phyloP scores from a whole-genome alignment of 1,140 invertebrate species.

The Cyclina sinensis region DNA sequence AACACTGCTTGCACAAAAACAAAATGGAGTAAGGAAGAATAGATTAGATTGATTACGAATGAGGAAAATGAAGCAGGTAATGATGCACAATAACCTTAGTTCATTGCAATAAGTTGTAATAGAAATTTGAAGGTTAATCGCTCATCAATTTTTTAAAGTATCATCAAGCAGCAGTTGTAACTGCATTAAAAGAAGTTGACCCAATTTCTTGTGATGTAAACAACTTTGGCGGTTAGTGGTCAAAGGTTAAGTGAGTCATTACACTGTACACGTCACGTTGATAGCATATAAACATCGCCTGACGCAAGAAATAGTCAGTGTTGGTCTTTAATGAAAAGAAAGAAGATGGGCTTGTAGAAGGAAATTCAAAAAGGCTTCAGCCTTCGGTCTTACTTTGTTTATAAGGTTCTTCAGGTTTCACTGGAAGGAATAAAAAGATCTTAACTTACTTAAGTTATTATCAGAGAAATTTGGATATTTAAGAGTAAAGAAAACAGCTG shows the following conservation, averaged over 20 bases:
- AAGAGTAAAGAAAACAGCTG: background rate
- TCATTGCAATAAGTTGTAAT: conserved; percentile 46
- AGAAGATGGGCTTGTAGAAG: conserved; percentile 69
- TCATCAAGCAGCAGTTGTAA: conserved; percentile 50
- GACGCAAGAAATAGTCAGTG: conserved; percentile 57
- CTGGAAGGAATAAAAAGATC: too few relatives aligned
- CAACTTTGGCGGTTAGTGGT: conserved; percentile 33
- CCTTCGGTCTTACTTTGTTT: too few relatives aligned
- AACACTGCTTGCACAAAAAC: conserved; percentile 42
- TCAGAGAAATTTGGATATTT: background rate
- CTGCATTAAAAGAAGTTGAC: conserved; percentile 15
- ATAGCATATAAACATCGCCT: conserved; percentile 62
- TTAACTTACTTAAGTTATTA: background rate
- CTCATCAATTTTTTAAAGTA: too few relatives aligned
- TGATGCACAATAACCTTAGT: conserved; percentile 68
- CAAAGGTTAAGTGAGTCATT: conserved; percentile 59
- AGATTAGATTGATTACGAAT: conserved; percentile 34
- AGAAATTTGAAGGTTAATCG: too few relatives aligned
- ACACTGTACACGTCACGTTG: conserved; percentile 57
- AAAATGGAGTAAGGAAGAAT: conserved; percentile 56
- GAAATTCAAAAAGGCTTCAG: conserved; percentile 44
- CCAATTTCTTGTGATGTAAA: conserved; percentile 64
- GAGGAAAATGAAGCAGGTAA: conserved; percentile 69
- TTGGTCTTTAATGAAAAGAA: conserved; percentile 31
- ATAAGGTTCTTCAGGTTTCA: too few relatives aligned